phyloP scores from a whole-genome alignment of 1,140 invertebrate species.

The Zophobas atratus region DNA sequence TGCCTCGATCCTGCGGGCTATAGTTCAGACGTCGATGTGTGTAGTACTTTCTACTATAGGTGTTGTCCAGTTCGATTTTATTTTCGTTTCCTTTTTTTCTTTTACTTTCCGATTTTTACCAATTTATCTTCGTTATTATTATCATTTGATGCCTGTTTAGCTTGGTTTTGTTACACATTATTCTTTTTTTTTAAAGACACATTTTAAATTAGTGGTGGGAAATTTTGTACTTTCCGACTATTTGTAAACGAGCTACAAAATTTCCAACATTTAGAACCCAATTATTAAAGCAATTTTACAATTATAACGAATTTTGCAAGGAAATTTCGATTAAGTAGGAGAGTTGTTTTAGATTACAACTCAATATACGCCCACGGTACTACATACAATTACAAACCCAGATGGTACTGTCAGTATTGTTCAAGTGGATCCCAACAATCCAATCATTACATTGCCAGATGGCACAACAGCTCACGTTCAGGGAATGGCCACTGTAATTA shows the following conservation, averaged over 20 bases:
- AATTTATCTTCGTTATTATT: slow-evolving; percentile 43
- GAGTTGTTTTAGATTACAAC: slow-evolving; percentile 72
- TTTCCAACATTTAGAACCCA: not conserved
- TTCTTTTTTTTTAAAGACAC: slow-evolving; percentile 41
- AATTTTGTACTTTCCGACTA: not conserved
- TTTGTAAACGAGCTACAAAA: not conserved
- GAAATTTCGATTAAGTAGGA: slow-evolving; percentile 8
- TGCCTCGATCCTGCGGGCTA: slow-evolving; percentile 79
- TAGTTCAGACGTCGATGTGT: slow-evolving; percentile 77
- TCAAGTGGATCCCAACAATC: slow-evolving; percentile 95
- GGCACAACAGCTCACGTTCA: slow-evolving; percentile 96
- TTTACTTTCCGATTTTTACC: slow-evolving; percentile 31
- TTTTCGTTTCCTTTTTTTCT: slow-evolving; percentile 30
- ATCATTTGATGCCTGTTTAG: slow-evolving; percentile 59
- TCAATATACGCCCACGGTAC: slow-evolving; percentile 90
- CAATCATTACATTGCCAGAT: slow-evolving; percentile 95
- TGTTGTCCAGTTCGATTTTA: slow-evolving; percentile 54
- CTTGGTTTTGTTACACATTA: slow-evolving; percentile 63
- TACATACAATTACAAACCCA: slow-evolving; percentile 96
- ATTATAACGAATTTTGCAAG: not conserved
- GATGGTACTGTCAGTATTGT: slow-evolving; percentile 97
- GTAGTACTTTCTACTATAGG: slow-evolving; percentile 65
- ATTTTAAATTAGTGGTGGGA: slow-evolving; percentile 5
- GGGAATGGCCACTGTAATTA: slow-evolving; percentile 86
- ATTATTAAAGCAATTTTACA: not conserved